Evolutionary conservation across 2,888 invertebrate genomes (phyloP).

Genomic region (Glaucopsyche alexis): DNA sequence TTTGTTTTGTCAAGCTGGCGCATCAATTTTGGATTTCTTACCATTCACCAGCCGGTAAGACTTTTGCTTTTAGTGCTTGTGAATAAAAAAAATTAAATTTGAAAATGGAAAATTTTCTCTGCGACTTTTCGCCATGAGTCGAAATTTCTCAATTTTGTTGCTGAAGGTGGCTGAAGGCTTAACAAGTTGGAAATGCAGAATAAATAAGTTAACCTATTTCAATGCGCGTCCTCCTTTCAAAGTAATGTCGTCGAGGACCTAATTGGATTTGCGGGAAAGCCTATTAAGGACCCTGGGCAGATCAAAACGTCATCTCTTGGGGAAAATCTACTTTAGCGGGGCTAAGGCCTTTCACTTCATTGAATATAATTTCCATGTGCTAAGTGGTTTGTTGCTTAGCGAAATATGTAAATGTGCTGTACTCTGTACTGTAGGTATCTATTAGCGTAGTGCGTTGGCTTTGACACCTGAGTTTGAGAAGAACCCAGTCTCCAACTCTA

Average conservation of each 20-base stretch:
- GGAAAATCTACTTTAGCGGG: conserved; percentile 2
- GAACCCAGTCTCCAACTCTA: no score
- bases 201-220: conserved; percentile 19
- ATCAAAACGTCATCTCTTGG: conserved; percentile 15
- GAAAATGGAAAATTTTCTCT: neutral
- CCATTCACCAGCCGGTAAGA: conserved; percentile 87
- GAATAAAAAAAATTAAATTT: conserved; percentile 5
- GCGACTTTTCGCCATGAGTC: neutral
- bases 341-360: conserved; percentile 4
- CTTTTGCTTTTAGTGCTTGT: neutral
- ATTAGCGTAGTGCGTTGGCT: neutral
- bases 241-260: conserved; percentile 8
- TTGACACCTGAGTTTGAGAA: no score
- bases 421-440: neutral
- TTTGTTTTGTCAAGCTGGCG: conserved; percentile 82
- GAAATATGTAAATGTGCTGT: conserved; percentile 1
- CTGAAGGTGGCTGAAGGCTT: neutral
- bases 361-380: neutral
- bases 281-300: conserved; percentile 3
- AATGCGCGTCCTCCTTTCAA: conserved; percentile 14
- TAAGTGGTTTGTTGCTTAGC: conserved; percentile 15
- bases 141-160: neutral
- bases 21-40: conserved; percentile 93
- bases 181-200: neutral
- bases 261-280: conserved; percentile 26